phyloP scores from a whole-genome alignment of 1,140 invertebrate genomes.

The Prorops nasuta region DNA sequence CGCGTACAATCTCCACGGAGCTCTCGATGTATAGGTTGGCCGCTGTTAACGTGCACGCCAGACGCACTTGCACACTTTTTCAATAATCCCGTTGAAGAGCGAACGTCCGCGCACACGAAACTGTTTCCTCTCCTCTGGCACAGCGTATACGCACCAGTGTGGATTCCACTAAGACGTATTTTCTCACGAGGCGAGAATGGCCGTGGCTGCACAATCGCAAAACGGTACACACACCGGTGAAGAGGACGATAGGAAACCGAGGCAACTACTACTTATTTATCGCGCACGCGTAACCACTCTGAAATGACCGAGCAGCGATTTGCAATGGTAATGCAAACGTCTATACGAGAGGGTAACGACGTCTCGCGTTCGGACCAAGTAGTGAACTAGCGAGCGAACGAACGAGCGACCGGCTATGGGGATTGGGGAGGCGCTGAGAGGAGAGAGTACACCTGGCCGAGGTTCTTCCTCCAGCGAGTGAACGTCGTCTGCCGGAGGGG shows the following conservation, averaged over 20 bases:
- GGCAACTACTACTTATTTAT: slow-evolving; percentile 2
- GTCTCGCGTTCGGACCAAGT: not conserved
- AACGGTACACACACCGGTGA: slow-evolving; percentile 11
- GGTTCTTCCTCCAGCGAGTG: not conserved
- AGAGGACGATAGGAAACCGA: not conserved
- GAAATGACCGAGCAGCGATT: slow-evolving; percentile 15
- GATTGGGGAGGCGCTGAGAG: slow-evolving; percentile 28
- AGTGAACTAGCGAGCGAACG: slow-evolving; percentile 8
- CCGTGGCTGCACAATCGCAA: slow-evolving; percentile 15
- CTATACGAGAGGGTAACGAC: slow-evolving; percentile 16
- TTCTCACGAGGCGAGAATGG: not conserved
- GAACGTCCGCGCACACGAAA: too few relatives aligned
- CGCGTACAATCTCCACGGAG: too few relatives aligned
- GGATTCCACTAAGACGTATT: slow-evolving; percentile 11
- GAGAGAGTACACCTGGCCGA: slow-evolving; percentile 20
- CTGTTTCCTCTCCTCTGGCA: too few relatives aligned
- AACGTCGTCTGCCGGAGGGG: slow-evolving; percentile 13
- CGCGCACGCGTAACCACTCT: slow-evolving; percentile 13
- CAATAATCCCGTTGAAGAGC: too few relatives aligned
- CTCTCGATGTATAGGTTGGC: too few relatives aligned
- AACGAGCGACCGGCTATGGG: slow-evolving; percentile 31
- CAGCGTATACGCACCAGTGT: not conserved
- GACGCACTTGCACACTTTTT: too few relatives aligned
- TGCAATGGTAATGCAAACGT: slow-evolving; percentile 23
- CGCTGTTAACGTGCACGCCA: too few relatives aligned